A percentile compares a stretch with the other conserved stretches of the same genome.
phyloP scores from a whole-genome alignment of 92 coral and sea anemone genomes.

The Scolanthus callimorphus region DNA sequence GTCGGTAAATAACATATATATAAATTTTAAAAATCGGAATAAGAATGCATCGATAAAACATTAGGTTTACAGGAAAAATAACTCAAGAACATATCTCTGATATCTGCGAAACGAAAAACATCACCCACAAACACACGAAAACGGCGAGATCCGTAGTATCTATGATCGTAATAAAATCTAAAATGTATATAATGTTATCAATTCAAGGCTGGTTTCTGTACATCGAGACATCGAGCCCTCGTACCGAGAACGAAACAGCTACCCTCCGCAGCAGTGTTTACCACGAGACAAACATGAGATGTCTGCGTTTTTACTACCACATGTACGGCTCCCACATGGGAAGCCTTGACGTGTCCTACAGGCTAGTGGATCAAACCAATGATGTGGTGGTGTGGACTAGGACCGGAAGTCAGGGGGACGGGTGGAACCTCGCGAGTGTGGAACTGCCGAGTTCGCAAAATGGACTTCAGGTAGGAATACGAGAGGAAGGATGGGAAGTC shows the following conservation, averaged over 20 bases:
- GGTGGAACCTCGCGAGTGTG: constrained; percentile 63
- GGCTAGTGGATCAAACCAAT: not conserved
- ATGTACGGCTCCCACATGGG: constrained; percentile 77
- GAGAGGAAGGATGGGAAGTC: too few species aligned
- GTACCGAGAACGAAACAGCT: constrained; percentile 54
- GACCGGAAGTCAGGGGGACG: constrained; percentile 52
- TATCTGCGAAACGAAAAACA: too few species aligned
- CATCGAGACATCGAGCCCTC: constrained; percentile 80
- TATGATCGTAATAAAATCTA: too few species aligned
- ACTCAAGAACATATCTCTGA: too few species aligned
- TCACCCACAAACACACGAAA: too few species aligned
- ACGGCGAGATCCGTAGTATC: too few species aligned
- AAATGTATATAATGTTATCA: too few species aligned
- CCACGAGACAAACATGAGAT: constrained; percentile 36
- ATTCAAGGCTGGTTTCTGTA: constrained; percentile 66
- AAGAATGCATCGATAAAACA: too few species aligned
- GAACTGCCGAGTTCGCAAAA: constrained; percentile 29
- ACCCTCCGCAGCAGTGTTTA: constrained; percentile 59
- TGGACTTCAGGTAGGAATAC: constrained; percentile 69
- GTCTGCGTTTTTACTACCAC: constrained; percentile 84
- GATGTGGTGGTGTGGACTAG: constrained; percentile 26
- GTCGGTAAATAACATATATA: too few species aligned
- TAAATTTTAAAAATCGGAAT: too few species aligned
- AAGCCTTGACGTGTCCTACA: constrained; percentile 10
- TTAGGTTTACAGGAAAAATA: too few species aligned